Evolutionary conservation across 2,113 vertebrate genomes (phyloP), one percentile per base, ranked within the genome.

Genomic region (Lepus timidus): DNA sequence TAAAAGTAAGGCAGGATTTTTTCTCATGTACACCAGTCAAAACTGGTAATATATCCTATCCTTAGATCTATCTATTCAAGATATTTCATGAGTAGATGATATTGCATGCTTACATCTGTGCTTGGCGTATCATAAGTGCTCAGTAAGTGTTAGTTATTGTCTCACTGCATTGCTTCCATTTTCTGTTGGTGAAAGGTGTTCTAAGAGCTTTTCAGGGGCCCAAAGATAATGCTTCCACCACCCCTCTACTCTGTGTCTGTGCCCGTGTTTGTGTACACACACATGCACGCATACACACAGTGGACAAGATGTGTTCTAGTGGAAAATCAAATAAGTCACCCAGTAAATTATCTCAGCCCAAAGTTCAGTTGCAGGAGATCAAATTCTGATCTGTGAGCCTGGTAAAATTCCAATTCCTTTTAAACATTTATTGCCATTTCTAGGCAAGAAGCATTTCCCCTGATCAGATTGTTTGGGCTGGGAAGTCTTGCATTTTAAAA

Each of bases 351-450:
- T 88, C 91, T 93, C 91, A 88, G 90, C 81, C 94, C 95, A 95
- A 97, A 98, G 25, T 92, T 79, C 92, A 95, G 82, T 95, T 95
- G 73, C 70, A 97, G 91, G 95, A 93, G 95, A 93, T 95, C 85
- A 93, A 88, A 97, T 88, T 96, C 93, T 95, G 92, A 85, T 70
- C 73, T 93, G 79, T 86, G 73, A 94, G 71, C 90, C 68, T 87
- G 92, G 70, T 94, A 61, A 96, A 95, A 94, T 97, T 92, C 83
- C 95, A 88, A 95, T 88, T 90, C 93, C 85, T 85, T 88, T 93
- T 88, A 95, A 95, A 95, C 85, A 91, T 96, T 97, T 82, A 80
- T 92, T 98, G 95, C 97, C 96, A 90, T 95, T 89, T 95, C 97
- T 95, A 91, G 95, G 94, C 85, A 96, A 89, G 90, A 95, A 82